Conservation (phyloP, 1,140 invertebrate species). For the Drosophila virilis region DNA sequence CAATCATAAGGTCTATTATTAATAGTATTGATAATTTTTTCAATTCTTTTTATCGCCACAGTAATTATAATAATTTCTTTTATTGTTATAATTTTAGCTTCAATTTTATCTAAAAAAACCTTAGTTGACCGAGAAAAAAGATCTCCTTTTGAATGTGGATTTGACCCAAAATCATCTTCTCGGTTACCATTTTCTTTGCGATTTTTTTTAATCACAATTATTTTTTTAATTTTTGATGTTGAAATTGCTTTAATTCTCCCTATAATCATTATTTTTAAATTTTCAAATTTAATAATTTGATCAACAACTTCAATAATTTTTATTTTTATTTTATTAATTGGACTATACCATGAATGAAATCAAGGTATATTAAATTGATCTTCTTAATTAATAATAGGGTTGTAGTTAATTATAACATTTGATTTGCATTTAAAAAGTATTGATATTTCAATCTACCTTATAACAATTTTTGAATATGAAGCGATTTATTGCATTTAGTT, state of each 20-base stretch:
- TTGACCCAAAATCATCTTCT: constrained; percentile 85
- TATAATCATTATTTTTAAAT: constrained; percentile 60
- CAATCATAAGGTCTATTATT: too few species aligned
- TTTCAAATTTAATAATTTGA: constrained; percentile 83
- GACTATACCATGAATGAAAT: constrained; percentile 87
- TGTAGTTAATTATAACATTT: constrained; percentile 88
- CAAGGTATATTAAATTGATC: constrained; percentile 87
- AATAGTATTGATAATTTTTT: too few species aligned
- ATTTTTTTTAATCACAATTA: constrained; percentile 87
- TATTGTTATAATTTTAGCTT: constrained; percentile 85
- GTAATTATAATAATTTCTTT: constrained; percentile 83
- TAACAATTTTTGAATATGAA: constrained; percentile 84
- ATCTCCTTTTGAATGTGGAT: constrained; percentile 87
- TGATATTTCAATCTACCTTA: constrained; percentile 85
- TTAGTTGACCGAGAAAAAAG: constrained; percentile 86
- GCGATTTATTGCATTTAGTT: constrained; percentile 86
- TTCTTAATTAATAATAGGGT: constrained; percentile 79
- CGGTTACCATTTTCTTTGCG: constrained; percentile 86
- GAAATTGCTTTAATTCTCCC: constrained; percentile 61
- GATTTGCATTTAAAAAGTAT: constrained; percentile 87
- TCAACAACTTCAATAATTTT: constrained; percentile 84
- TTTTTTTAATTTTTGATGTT: constrained; percentile 87
- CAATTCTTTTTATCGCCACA: too few species aligned
- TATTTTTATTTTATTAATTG: constrained; percentile 86
- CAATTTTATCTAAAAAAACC: constrained; percentile 86